Evolutionary conservation across 2,888 invertebrate species (phyloP), one percentile per base, ranked within the genome.

Genomic region (Eupeodes latifasciatus): DNA sequence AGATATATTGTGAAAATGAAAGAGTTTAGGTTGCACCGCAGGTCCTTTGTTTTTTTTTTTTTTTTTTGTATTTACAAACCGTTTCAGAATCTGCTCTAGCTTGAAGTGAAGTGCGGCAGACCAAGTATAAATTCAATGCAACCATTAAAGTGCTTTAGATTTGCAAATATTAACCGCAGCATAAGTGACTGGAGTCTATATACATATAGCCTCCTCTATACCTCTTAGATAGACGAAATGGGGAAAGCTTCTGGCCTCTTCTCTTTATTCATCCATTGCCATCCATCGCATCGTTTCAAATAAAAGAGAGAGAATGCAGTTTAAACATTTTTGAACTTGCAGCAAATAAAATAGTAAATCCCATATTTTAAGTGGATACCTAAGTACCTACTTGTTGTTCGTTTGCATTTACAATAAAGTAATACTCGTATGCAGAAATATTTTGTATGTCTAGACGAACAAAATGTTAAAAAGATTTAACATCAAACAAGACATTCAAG

Each of bases 61-160:
- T 76, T 11, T 55, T 53, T 74, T 72, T 81, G 55, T 85, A 81
- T 78, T 83, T 80, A 59, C 79, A 71, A 84, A 80, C 47, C 72
- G 80, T 79, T 87, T 84, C 87, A 77, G 66, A 76, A 36, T 74
- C 53, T 66, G 72, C 64, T 66, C 71, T 51, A 62, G 51, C 72
- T 76, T 72, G 80, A 72, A 84, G 83, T 87, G 66, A 84, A 84
- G 87, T 77, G 84, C 76, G 87, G 80, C 66, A 76, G 74, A 86
- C 82, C 82, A 82, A 86, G 67, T 79, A 49, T 44, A 71, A 83
- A 83, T 87, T 79, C 71, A 82, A 82, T 79, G 69, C 79, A 86
- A 69, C 49, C 74, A 40, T 62, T 74, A 75, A 77, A 77, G 47
- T 62, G 81, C 67, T 72, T 57, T 47, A 47, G 59, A 72, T 72